These are phyloP conservation scores for Sander lucioperca DNA, from an alignment of 2,113 vertebrate species.

Conservation along the genomic window DNA sequence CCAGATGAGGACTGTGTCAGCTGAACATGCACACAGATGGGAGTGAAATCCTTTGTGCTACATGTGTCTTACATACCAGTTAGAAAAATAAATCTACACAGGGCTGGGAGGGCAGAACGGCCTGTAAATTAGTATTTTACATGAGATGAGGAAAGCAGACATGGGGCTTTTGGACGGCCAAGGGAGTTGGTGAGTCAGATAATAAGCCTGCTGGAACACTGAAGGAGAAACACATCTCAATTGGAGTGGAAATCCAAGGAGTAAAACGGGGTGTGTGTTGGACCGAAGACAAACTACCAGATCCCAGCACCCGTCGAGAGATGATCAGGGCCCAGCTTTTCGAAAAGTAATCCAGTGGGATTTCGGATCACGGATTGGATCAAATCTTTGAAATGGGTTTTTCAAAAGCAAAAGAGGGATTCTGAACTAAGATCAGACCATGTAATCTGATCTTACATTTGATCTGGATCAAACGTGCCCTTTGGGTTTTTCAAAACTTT, in stretches of 20 bases:
- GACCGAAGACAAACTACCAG: conserved; percentile 38
- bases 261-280: conserved; percentile 20
- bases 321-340: too few relatives aligned
- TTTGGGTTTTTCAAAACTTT: too few relatives aligned
- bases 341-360: too few relatives aligned
- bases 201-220: conserved; percentile 51
- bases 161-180: conserved; percentile 2
- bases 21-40: conserved; percentile 51
- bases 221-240: conserved; percentile 33
- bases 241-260: conserved; percentile 29
- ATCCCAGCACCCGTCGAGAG: conserved; percentile 10
- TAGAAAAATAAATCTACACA: conserved; percentile 50
- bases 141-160: conserved; percentile 72
- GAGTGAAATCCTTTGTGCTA: conserved; percentile 24
- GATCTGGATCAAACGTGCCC: too few relatives aligned
- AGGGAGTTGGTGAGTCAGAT: conserved; percentile 46
- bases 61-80: conserved; percentile 50
- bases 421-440: too few relatives aligned
- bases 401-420: too few relatives aligned
- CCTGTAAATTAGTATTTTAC: conserved; percentile 61
- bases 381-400: too few relatives aligned
- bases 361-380: too few relatives aligned
- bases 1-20: conserved; percentile 54
- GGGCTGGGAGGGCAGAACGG: conserved; percentile 12
- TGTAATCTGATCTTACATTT: too few relatives aligned